Base-by-base conservation (phyloP, 2,113 vertebrate genomes). In the Pterophyllum scalare region DNA sequence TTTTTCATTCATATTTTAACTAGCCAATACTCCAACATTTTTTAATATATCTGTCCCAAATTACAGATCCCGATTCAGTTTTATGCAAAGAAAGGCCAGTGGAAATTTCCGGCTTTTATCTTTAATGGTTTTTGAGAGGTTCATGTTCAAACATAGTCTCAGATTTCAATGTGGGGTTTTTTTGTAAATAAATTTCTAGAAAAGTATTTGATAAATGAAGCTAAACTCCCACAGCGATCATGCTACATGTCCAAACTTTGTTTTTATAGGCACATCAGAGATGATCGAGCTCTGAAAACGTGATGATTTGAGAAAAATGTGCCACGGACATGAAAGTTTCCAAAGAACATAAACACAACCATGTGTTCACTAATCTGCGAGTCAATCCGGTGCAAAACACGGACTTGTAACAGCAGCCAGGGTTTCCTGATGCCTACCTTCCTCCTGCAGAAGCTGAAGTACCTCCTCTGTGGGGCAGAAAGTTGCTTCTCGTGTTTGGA, bases 391-490 rank as follows among this genome's bases (percentile, higher is more conserved):
- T 3, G 11, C 4, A 38, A 64, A 24, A 40, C 19, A 72, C 28
- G 24, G 26, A 26, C 28, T 49, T 31, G 6, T 19, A 11, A 11
- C 13, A 4, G 3, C 3, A 26, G 35, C 24, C 20, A 31, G 7
- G 40, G 20, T 70, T 24, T 12, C 2, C 11, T 3, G 3, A 40
- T 8, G 77, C 88, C 88, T 93, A 97, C 97, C 97, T 96, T 97
- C 89, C 96, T 97, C 92, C 95, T 97, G 82, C 95, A 95, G 89
- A 95, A 92, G 6, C 93, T 89, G 88, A 95, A 96, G 87, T 93
- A 93, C 88, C 96, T 97, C 59, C 96, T 95, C 19, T 90, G 82
- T n/a, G 80, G 81, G 20, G 91, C 90, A 91, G 92, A 93, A 80
- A 96, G 93, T 26, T 95, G 93, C 79, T 94, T 96, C 52, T 96